A percentile compares a stretch with the other conserved stretches of the same genome.
phyloP scores from a whole-genome alignment of 2,888 invertebrate genomes.

The Achlya flavicornis region DNA sequence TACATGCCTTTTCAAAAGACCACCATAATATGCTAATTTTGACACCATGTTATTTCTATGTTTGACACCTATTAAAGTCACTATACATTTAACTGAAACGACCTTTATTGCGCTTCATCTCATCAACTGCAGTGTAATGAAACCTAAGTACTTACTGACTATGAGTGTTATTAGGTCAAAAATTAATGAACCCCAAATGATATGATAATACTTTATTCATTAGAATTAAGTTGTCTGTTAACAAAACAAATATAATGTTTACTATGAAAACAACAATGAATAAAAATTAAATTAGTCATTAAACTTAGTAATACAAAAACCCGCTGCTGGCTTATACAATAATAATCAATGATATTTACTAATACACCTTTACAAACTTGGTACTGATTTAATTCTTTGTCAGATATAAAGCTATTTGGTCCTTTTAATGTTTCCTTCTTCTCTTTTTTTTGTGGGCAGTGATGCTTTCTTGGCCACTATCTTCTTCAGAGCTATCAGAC shows the following conservation, averaged over 20 bases:
- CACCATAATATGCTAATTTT: too few relatives aligned
- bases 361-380: slow-evolving; percentile 42
- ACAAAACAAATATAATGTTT: slow-evolving; percentile 51
- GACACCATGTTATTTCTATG: too few relatives aligned
- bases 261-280: slow-evolving; percentile 54
- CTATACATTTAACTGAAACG: too few relatives aligned
- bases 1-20: too few relatives aligned
- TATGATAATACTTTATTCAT: slow-evolving; percentile 57
- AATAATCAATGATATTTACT: slow-evolving; percentile 38
- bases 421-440: slow-evolving; percentile 81
- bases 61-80: too few relatives aligned
- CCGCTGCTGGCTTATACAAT: slow-evolving; percentile 42
- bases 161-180: too few relatives aligned
- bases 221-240: slow-evolving; percentile 47
- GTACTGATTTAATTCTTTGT: slow-evolving; percentile 40
- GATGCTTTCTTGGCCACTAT: slow-evolving; percentile 95
- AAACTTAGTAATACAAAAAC: slow-evolving; percentile 72
- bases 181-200: slow-evolving; percentile 14
- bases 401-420: slow-evolving; percentile 54
- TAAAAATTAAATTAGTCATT: slow-evolving; percentile 46
- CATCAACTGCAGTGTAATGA: too few relatives aligned
- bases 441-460: slow-evolving; percentile 93
- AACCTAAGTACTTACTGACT: too few relatives aligned
- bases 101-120: too few relatives aligned
- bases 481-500: slow-evolving; percentile 84